Evolutionary conservation across 2,113 vertebrate genomes (phyloP).

Genomic region (Myanophis thanlyinensis): DNA sequence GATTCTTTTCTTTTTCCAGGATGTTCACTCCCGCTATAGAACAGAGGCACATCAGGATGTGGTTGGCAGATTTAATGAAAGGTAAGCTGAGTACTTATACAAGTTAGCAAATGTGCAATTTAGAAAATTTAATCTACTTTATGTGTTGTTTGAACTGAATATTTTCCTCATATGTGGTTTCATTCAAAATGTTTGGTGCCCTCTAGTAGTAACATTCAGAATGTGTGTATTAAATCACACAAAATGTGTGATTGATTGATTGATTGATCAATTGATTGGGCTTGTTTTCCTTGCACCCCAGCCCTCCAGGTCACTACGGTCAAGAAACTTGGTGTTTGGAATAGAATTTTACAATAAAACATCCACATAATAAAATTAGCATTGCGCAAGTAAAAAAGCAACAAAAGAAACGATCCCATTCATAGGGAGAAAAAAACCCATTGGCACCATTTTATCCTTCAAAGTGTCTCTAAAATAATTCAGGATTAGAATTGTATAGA

Average conservation of each 20-base stretch:
- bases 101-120: neutral
- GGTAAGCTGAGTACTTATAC: slow-evolving; percentile 62
- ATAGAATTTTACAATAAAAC: neutral
- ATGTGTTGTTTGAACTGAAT: neutral
- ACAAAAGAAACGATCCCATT: neutral
- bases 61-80: slow-evolving; percentile 95
- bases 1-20: slow-evolving; percentile 65
- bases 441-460: neutral
- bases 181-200: neutral
- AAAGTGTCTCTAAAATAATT: neutral
- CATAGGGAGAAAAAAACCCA: neutral
- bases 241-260: too few species aligned
- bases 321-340: neutral
- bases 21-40: slow-evolving; percentile 94
- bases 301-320: neutral
- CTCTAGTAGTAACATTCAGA: neutral
- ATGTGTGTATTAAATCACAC: neutral
- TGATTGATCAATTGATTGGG: neutral
- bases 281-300: neutral
- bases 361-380: neutral
- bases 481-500: neutral
- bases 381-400: neutral
- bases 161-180: neutral
- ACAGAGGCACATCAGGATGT: slow-evolving; percentile 97
- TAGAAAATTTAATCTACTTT: neutral